Evolutionary conservation across 2,113 vertebrate genomes (phyloP).

Genomic region (Callionymus lyra): DNA sequence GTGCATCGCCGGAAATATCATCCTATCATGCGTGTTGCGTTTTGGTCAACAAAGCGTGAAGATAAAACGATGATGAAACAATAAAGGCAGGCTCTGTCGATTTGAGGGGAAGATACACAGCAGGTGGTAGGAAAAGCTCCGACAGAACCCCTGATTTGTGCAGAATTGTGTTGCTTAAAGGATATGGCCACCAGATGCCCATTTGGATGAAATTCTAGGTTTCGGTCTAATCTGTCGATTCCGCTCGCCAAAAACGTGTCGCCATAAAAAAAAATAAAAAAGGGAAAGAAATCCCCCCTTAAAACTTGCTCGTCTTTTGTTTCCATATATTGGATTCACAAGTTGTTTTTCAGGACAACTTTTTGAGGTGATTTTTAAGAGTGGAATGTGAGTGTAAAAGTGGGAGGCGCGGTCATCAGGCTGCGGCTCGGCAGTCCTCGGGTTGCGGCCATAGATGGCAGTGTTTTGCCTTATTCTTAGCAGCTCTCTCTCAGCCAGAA

Average conservation of each 20-base stretch:
- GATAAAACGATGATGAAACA: constrained; percentile 64
- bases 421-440: constrained; percentile 59
- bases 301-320: no score
- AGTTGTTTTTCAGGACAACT: no score
- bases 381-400: no score
- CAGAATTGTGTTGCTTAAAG: constrained; percentile 78
- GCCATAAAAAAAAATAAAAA: constrained; percentile 13
- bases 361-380: no score
- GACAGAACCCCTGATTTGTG: constrained; percentile 73
- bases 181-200: constrained; percentile 78
- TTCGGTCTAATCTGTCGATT: constrained; percentile 66
- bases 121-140: constrained; percentile 74
- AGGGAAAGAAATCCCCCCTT: no score
- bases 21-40: constrained; percentile 41
- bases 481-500: constrained; percentile 24
- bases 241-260: constrained; percentile 63
- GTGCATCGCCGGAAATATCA: constrained; percentile 19
- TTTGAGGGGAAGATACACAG: constrained; percentile 63
- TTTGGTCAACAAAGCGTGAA: constrained; percentile 57
- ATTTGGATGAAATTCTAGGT: constrained; percentile 75
- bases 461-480: constrained; percentile 74
- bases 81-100: constrained; percentile 64
- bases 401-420: constrained; percentile 35
- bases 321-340: no score
- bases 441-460: constrained; percentile 84